Conservation (phyloP, 2,888 invertebrate species). For the Lithosia quadra region DNA sequence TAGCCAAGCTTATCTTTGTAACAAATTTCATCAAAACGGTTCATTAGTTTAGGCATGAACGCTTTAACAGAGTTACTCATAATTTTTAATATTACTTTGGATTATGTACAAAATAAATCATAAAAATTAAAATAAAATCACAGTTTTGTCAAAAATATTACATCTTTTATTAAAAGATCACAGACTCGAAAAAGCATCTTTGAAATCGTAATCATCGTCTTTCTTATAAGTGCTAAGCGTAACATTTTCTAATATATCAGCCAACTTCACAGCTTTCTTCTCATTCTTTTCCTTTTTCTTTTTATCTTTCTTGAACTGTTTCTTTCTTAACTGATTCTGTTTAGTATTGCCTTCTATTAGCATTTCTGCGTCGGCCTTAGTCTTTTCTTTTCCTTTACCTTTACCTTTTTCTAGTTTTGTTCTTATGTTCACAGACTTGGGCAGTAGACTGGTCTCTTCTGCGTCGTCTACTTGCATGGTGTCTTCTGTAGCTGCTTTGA, state of each 20-base stretch:
- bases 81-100: too few relatives aligned
- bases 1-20: too few relatives aligned
- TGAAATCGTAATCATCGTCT: conserved; percentile 88
- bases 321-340: conserved; percentile 76
- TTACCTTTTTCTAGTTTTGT: conserved; percentile 72
- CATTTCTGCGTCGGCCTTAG: conserved; percentile 89
- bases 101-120: too few relatives aligned
- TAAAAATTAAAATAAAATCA: too few relatives aligned
- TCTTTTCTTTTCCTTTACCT: conserved; percentile 64
- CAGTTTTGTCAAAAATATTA: not conserved
- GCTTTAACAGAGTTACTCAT: too few relatives aligned
- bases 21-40: too few relatives aligned
- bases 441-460: conserved; percentile 75
- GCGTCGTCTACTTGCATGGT: conserved; percentile 85
- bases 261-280: conserved; percentile 88
- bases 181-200: conserved; percentile 81
- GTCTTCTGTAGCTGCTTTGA: conserved; percentile 78
- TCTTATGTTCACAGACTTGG: conserved; percentile 75
- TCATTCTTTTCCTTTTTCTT: conserved; percentile 85
- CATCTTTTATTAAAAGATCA: not conserved
- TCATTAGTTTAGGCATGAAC: too few relatives aligned
- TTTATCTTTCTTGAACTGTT: conserved; percentile 89
- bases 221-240: conserved; percentile 74
- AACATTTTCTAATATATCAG: conserved; percentile 89
- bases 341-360: conserved; percentile 90